Evolutionary conservation across 2,888 invertebrate genomes (phyloP).

Genomic region (Ormyrus pomaceus): DNA sequence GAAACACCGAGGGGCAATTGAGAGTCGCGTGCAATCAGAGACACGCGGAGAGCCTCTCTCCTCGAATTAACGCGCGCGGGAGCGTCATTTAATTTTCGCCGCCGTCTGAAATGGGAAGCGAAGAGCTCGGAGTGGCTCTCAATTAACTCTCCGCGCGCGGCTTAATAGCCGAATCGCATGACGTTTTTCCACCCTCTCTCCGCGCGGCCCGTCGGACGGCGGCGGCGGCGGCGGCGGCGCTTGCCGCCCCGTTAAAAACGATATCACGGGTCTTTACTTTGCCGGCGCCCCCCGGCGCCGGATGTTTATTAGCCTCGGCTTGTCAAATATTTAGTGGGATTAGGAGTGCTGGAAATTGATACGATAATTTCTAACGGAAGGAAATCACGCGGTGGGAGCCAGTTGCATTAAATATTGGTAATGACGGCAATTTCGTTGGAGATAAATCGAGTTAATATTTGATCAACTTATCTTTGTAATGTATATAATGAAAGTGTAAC

Average conservation of each 20-base stretch:
- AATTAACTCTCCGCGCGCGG: slow-evolving; percentile 34
- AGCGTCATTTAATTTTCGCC: slow-evolving; percentile 37
- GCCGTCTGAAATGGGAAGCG: slow-evolving; percentile 38
- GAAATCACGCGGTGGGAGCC: neutral
- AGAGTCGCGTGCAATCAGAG: slow-evolving; percentile 45
- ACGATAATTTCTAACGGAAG: no score
- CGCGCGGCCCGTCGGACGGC: neutral
- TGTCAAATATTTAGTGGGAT: no score
- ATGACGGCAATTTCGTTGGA: no score
- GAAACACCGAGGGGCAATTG: slow-evolving; percentile 14
- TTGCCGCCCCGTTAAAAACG: slow-evolving; percentile 6
- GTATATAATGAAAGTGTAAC: no score
- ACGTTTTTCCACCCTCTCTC: slow-evolving; percentile 24
- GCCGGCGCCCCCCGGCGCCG: no score
- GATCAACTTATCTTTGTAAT: no score
- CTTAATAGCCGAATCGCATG: slow-evolving; percentile 58
- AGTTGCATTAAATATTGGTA: no score
- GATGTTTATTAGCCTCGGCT: no score
- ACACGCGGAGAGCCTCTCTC: slow-evolving; percentile 39
- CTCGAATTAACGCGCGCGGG: slow-evolving; percentile 44
- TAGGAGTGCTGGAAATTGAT: no score
- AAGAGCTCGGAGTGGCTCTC: slow-evolving; percentile 9
- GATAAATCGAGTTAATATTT: no score
- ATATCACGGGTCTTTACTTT: neutral
- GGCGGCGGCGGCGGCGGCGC: neutral